Percentiles rank a stretch among this genome's conserved stretches.
phyloP scores from a whole-genome alignment of 2,113 vertebrate genomes.

The Solea solea region DNA sequence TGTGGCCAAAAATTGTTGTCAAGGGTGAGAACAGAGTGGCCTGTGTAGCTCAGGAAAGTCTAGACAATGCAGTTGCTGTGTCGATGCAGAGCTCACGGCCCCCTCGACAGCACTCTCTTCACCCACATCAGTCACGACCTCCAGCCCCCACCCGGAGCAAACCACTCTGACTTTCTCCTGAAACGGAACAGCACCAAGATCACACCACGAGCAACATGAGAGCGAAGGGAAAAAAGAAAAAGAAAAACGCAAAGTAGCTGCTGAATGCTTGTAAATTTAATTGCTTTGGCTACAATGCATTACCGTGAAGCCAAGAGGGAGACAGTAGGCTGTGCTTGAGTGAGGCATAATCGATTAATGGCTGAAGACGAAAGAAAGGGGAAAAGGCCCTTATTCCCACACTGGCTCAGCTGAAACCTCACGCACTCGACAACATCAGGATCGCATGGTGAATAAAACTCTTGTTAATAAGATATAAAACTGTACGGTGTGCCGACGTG shows the following conservation, averaged over 20 bases:
- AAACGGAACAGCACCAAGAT: slow-evolving; percentile 7
- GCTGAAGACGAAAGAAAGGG: slow-evolving; percentile 13
- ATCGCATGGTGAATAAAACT: not conserved
- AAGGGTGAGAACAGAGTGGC: slow-evolving; percentile 47
- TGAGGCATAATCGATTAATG: slow-evolving; percentile 55
- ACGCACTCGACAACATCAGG: not conserved
- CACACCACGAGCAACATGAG: not conserved
- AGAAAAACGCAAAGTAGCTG: slow-evolving; percentile 20
- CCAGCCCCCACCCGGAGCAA: not conserved
- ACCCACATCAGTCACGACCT: slow-evolving; percentile 45
- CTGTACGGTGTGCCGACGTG: not conserved
- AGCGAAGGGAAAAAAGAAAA: not conserved
- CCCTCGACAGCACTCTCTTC: slow-evolving; percentile 39
- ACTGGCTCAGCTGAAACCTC: slow-evolving; percentile 34
- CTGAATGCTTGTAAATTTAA: slow-evolving; percentile 66
- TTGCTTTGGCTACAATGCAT: slow-evolving; percentile 56
- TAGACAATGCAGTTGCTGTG: slow-evolving; percentile 65
- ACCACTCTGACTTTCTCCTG: slow-evolving; percentile 6
- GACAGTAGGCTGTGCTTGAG: slow-evolving; percentile 26
- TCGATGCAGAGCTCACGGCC: slow-evolving; percentile 17
- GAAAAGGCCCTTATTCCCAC: slow-evolving; percentile 27
- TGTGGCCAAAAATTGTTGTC: slow-evolving; percentile 12
- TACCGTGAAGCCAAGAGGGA: slow-evolving; percentile 42
- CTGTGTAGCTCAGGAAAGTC: slow-evolving; percentile 37
- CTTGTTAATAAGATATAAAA: not conserved